phyloP scores from a whole-genome alignment of 2,113 vertebrate genomes.

The Rhinopomastus cyanomelas region DNA sequence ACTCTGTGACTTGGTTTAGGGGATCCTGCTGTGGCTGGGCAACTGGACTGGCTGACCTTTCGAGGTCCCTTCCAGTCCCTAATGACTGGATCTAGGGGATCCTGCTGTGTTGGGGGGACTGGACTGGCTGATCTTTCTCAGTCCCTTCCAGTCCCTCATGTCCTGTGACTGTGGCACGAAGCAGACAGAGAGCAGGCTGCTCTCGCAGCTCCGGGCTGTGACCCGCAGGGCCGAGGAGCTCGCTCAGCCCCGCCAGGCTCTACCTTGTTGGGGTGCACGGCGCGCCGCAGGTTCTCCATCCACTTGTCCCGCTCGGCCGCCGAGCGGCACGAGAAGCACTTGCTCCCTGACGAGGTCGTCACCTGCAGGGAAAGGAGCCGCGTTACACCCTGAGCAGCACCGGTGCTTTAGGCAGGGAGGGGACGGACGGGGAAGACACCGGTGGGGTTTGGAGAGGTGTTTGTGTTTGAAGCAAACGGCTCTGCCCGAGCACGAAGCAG shows the following conservation, averaged over 20 bases:
- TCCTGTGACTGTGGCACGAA: no score
- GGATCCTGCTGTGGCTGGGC: no score
- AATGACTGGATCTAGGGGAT: no score
- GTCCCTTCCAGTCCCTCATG: no score
- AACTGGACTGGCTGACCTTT: no score
- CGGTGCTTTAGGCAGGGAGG: no score
- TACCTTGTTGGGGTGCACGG: conserved; percentile 98
- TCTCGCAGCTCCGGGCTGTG: no score
- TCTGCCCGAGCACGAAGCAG: conserved; percentile 48
- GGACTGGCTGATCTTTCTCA: no score
- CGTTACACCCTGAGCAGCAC: conserved; percentile 47
- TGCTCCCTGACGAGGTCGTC: conserved; percentile 95
- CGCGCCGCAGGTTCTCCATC: conserved; percentile 98
- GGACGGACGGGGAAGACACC: not conserved
- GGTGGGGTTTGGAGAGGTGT: not conserved
- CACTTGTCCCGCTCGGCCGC: conserved; percentile 98
- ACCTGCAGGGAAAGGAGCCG: conserved; percentile 78
- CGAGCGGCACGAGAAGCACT: conserved; percentile 98
- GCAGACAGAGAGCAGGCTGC: no score
- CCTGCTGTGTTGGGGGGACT: no score
- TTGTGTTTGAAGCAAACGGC: conserved; percentile 18
- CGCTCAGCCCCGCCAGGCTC: conserved; percentile 3
- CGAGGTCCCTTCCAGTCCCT: no score
- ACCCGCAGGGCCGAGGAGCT: not conserved
- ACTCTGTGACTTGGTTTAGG: no score